Percentiles rank a stretch among this genome's conserved stretches.
These are phyloP conservation scores for Remorina albescens DNA, from an alignment of 2,797 vertebrate species.

Conservation along the genomic window DNA sequence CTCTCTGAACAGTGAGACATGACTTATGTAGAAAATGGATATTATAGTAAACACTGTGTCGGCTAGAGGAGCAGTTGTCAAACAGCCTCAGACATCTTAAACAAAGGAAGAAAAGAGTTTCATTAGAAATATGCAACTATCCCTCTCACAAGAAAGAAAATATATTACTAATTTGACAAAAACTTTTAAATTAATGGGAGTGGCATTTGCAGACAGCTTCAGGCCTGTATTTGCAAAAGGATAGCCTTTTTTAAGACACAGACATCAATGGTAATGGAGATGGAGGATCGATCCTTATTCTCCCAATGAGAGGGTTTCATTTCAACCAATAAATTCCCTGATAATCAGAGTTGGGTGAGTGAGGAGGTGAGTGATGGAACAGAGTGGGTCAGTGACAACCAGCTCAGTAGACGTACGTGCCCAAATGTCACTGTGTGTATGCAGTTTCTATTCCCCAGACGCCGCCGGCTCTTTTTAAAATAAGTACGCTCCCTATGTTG, in stretches of 20 bases:
- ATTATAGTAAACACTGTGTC: conserved; percentile 37
- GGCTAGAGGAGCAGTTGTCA: conserved; percentile 25
- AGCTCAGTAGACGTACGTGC: conserved; percentile 6
- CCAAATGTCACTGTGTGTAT: conserved; percentile 5
- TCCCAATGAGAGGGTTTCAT: conserved; percentile 20
- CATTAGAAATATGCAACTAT: not conserved
- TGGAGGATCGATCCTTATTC: not conserved
- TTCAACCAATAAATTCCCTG: not conserved
- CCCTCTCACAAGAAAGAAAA: conserved; percentile 1
- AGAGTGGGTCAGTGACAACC: not conserved
- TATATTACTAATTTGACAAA: conserved; percentile 21
- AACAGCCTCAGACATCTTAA: conserved; percentile 28
- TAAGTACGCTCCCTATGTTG: conserved; percentile 12
- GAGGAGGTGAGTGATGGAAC: not conserved
- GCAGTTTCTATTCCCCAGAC: not conserved
- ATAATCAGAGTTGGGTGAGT: conserved; percentile 4
- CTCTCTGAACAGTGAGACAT: conserved; percentile 18
- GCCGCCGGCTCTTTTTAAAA: conserved; percentile 4
- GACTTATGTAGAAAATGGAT: conserved; percentile 36
- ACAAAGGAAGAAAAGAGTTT: conserved; percentile 15
- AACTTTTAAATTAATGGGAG: conserved; percentile 33
- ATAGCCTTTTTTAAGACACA: conserved; percentile 10
- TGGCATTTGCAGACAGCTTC: conserved; percentile 15
- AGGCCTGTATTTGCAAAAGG: conserved; percentile 20
- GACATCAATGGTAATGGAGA: not conserved